Evolutionary conservation across 2,888 invertebrate genomes (phyloP), one percentile per base, ranked within the genome.

Genomic region (Cryptocheilus praepositus): DNA sequence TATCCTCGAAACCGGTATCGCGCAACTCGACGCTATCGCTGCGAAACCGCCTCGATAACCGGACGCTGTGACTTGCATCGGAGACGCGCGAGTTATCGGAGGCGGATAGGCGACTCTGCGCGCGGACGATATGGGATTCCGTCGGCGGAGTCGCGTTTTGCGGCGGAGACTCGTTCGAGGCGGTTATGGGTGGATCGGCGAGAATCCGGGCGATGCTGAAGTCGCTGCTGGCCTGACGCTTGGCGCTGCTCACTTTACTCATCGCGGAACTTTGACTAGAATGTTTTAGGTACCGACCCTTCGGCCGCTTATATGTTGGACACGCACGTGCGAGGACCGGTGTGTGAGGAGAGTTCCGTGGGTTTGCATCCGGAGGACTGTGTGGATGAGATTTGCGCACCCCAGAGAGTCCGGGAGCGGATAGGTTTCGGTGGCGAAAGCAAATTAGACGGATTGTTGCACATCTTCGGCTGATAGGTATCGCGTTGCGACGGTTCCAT

Each of bases 381-480:
- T 53, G 25, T 21, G 36, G 25, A 22, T 46, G 13, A 16, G 49
- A 46, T 25, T 36, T 43, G 18, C 54, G 60, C 21, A 54, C 21
- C 36, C 36, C 36, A 7, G 1, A 11, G 4, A 36, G 4, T 11
- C 36, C 1, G 7, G 36, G 5, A 25, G 5, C 36, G 36, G 36
- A 83, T 83, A 79, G 71, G 81, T 85, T 84, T 81, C 16, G 75
- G 71, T 71, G 63, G 70, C 68, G 72, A 76, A 79, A 81, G 82
- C 84, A 82, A 86, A 88, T 88, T 88, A 87, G 77, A 81, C 88
- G 87, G 87, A 84, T 88, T 85, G 86, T 85, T 85, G 88, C 86
- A 84, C 85, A 82, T 71, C 22, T 79, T 67, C 80, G 76, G 83
- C 76, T 77, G 55, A 64, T 65, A 49, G 45, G 16, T 22, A 11